phyloP scores from a whole-genome alignment of 1,140 invertebrate species.

The Alviniconcha marisindica region DNA sequence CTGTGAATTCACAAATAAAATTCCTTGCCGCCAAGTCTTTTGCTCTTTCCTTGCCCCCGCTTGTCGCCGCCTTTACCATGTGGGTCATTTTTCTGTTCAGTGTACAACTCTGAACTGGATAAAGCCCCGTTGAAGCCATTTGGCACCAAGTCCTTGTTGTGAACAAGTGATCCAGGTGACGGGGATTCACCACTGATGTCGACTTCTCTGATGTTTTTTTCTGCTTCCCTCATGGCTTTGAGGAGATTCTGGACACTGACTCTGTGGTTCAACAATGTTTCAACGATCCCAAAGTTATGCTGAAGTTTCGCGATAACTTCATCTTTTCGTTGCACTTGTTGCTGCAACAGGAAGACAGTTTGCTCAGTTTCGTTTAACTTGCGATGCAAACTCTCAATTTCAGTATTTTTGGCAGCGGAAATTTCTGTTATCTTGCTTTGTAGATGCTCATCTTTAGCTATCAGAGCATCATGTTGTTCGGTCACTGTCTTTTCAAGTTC shows the following conservation, averaged over 20 bases:
- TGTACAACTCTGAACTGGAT: background rate
- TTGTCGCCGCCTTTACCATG: background rate
- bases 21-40: slow-evolving; percentile 17
- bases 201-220: slow-evolving; percentile 38
- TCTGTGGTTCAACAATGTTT: slow-evolving; percentile 45
- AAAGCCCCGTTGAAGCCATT: background rate
- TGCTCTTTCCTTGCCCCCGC: background rate
- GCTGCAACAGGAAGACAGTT: slow-evolving; percentile 50
- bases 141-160: background rate
- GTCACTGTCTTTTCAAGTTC: slow-evolving; percentile 63
- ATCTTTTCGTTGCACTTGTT: slow-evolving; percentile 52
- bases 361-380: slow-evolving; percentile 49
- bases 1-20: slow-evolving; percentile 35
- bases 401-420: slow-evolving; percentile 41
- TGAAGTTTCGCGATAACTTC: slow-evolving; percentile 46
- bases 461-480: slow-evolving; percentile 56
- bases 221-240: slow-evolving; percentile 47
- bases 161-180: background rate
- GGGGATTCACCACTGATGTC: background rate
- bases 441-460: slow-evolving; percentile 56
- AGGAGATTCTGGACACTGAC: slow-evolving; percentile 44
- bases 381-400: slow-evolving; percentile 41
- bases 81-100: background rate
- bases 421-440: slow-evolving; percentile 49
- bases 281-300: slow-evolving; percentile 33